A percentile compares a stretch with the other conserved stretches of the same genome.
Evolutionary conservation across 2,888 invertebrate species (phyloP).

Genomic region (Colostygia pectinataria): DNA sequence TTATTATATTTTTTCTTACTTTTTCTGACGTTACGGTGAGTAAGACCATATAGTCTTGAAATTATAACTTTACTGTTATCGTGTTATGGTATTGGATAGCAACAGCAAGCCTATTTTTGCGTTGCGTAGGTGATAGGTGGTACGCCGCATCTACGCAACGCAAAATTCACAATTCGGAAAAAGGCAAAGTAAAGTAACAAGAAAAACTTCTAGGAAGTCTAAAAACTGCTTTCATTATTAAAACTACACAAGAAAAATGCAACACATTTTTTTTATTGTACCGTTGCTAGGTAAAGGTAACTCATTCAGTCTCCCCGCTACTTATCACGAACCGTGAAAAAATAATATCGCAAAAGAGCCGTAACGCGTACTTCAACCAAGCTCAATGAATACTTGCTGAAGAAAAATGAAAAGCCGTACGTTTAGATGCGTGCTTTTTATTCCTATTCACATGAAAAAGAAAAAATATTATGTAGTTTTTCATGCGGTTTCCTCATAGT

Average conservation of each 20-base stretch:
- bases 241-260: constrained; percentile 38
- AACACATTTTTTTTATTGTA: constrained; percentile 39
- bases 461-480: constrained; percentile 15
- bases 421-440: constrained; percentile 30
- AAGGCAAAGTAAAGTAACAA: no score
- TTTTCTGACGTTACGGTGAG: no score
- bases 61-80: no score
- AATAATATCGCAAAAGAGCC: constrained; percentile 52
- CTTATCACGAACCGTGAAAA: constrained; percentile 55
- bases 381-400: constrained; percentile 23
- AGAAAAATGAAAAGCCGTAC: constrained; percentile 17
- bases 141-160: no score
- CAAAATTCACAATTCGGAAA: no score
- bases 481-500: constrained; percentile 2
- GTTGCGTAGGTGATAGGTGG: no score
- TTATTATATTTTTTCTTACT: no score
- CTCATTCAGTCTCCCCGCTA: constrained; percentile 40
- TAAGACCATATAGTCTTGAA: no score
- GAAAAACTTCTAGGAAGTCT: no score
- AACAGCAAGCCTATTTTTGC: no score
- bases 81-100: no score
- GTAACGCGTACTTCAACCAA: constrained; percentile 35
- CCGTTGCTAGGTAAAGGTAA: constrained; percentile 28
- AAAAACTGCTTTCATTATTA: constrained; percentile 13
- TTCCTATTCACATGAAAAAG: constrained; percentile 16